Evolutionary conservation across 2,113 vertebrate species (phyloP).

Genomic region (Nipponia nippon): DNA sequence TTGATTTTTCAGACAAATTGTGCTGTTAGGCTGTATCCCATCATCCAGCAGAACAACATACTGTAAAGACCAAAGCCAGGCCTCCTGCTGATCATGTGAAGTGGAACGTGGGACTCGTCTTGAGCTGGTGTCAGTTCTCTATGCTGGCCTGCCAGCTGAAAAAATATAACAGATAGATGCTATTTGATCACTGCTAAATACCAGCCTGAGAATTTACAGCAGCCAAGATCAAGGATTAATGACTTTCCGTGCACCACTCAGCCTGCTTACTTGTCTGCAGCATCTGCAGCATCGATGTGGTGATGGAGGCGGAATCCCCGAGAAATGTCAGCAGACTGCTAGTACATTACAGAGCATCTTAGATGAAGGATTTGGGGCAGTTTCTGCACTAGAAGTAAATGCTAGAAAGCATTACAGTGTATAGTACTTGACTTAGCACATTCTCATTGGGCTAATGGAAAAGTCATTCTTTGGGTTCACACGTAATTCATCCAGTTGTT

Average conservation of each 20-base stretch:
- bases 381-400: background rate
- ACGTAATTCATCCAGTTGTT: background rate
- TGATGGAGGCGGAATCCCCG: background rate
- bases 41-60: background rate
- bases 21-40: background rate
- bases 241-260: rapidly evolving
- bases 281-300: rapidly evolving
- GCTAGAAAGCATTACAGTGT: background rate
- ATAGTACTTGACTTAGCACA: background rate
- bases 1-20: background rate
- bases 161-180: background rate
- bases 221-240: background rate
- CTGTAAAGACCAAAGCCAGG: background rate
- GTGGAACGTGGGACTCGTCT: background rate
- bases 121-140: background rate
- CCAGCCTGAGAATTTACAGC: background rate
- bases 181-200: background rate
- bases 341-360: background rate
- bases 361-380: background rate
- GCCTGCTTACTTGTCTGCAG: background rate
- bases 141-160: background rate
- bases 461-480: background rate
- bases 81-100: background rate
- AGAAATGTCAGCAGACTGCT: background rate
- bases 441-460: background rate